Evolutionary conservation across 2,113 vertebrate species (phyloP).

Genomic region (Mobula birostris): DNA sequence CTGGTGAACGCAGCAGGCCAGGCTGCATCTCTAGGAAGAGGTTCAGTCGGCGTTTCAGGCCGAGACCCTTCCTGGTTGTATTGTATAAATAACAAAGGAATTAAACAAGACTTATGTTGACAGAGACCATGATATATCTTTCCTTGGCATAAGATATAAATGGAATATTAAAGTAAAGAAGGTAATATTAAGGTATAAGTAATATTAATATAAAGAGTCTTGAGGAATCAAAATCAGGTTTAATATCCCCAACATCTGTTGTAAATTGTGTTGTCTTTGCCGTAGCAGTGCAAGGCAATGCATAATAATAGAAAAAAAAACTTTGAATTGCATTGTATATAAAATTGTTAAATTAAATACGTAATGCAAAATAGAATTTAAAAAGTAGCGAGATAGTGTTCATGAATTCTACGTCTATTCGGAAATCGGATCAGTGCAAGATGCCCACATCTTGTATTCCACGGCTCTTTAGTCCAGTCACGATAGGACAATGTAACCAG

Average conservation of each 20-base stretch:
- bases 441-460: not conserved
- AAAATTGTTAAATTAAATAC: no score
- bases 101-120: not conserved
- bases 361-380: no score
- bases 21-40: no score
- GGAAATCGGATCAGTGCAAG: not conserved
- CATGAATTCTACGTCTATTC: no score
- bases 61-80: not conserved
- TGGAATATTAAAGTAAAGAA: not conserved
- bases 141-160: not conserved
- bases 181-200: not conserved
- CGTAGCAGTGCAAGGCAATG: no score
- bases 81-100: not conserved
- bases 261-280: no score
- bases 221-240: not conserved
- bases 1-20: no score
- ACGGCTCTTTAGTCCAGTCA: not conserved
- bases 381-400: no score
- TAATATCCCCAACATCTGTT: no score
- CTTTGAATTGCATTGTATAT: no score
- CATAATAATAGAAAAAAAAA: no score
- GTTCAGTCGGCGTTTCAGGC: no score
- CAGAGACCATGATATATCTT: not conserved
- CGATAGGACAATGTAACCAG: not conserved
- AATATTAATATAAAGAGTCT: not conserved